Base-by-base conservation (phyloP, 2,888 invertebrate species). In the Melanostoma scalare region DNA sequence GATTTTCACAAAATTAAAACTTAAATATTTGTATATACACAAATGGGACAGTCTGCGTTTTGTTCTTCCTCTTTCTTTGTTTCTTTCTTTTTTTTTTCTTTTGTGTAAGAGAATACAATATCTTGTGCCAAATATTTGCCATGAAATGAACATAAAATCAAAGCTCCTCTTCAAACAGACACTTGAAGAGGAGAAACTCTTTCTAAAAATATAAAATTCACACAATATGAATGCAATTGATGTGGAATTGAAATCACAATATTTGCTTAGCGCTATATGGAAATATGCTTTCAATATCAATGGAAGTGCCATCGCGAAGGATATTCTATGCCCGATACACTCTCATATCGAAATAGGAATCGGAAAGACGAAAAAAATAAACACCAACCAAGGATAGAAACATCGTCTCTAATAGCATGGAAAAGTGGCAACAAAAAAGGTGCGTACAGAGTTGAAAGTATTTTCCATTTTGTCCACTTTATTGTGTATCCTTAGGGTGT, bases 401-500 rank as follows among this genome's bases (percentile, higher is more conserved):
- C 20, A 20, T 20, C 20, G 1, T 20, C 20, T 20, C 20, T 20
- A 20, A 61, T 2, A 9, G 8, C 8, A 48, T 9, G 20, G 55
- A 31, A 36, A 6, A 3, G 9, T 2, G 50, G 1, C 20, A 20
- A 20, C 20, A 55, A 50, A 38, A 67, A 79, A 53, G 50, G 61
- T 74, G 73, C 74, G 74, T 79, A 63, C 68, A 55, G 55, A 79
- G 67, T 73, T 79, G 61, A 61, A 61, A 74, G 74, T 60, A 36
- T 61, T 56, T 63, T 74, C 53, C 67, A 68, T 78, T 73, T 75
- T 44, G 60, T 52, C 46, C 60, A 67, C 58, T 73, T 79, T 74
- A 79, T 74, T 79, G 74, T 53, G 61, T 74, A 58, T 55, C 79
- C 74, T 79, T 38, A 74, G 79, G 79, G 68, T 68, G 42, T 79